phyloP scores from a whole-genome alignment of 2,888 invertebrate species.

The Ommatoiulus sabulosus region DNA sequence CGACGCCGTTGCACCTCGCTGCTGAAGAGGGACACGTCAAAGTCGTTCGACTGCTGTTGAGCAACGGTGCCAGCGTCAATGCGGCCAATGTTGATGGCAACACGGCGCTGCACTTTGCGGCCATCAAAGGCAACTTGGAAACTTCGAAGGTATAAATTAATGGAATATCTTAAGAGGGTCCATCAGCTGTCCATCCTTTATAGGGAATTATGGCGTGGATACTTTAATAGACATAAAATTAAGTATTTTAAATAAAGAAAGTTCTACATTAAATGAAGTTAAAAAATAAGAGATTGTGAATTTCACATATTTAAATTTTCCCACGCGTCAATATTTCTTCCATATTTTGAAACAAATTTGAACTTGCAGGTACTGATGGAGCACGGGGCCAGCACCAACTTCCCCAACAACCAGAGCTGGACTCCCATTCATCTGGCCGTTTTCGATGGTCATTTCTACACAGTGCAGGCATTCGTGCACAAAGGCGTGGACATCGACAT shows the following conservation, averaged over 20 bases:
- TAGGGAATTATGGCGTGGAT: too few species aligned
- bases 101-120: conserved; percentile 51
- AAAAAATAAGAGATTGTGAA: too few species aligned
- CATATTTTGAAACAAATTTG: neutral
- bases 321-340: neutral
- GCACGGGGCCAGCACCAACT: neutral
- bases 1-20: conserved; percentile 32
- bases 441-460: neutral
- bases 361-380: neutral
- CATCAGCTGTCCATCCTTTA: too few species aligned
- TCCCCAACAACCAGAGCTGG: neutral
- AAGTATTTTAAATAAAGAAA: too few species aligned
- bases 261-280: too few species aligned
- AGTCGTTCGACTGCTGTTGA: neutral
- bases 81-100: conserved; percentile 24
- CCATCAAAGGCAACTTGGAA: conserved; percentile 36
- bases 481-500: conserved; percentile 50
- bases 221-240: too few species aligned
- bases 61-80: neutral
- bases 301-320: neutral
- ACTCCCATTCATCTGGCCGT: conserved; percentile 45
- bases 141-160: neutral
- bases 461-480: neutral
- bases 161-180: too few species aligned
- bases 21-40: conserved; percentile 45